These are phyloP conservation scores for Climacteris rufus DNA, from an alignment of 2,113 vertebrate genomes.

Conservation along the genomic window DNA sequence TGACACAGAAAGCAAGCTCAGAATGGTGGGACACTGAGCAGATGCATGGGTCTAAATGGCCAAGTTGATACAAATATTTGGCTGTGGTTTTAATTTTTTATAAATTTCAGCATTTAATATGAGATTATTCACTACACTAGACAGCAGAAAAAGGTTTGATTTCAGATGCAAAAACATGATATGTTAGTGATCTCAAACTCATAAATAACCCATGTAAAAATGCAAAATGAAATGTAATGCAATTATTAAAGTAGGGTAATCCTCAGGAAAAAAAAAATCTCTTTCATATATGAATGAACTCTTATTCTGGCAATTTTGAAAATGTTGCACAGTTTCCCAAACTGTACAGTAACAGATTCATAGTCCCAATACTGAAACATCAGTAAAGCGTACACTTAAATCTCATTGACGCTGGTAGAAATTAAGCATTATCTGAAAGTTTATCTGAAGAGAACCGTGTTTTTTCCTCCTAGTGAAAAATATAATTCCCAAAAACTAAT, in stretches of 20 bases:
- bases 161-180: not conserved
- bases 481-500: not conserved
- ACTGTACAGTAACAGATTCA: not conserved
- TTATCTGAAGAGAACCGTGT: not conserved
- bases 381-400: not conserved
- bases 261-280: not conserved
- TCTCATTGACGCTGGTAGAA: not conserved
- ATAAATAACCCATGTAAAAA: not conserved
- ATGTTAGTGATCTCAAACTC: not conserved
- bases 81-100: not conserved
- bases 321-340: not conserved
- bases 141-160: not conserved
- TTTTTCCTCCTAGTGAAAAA: not conserved
- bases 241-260: not conserved
- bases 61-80: not conserved
- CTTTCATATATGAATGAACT: not conserved
- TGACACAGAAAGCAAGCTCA: not conserved
- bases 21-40: not conserved
- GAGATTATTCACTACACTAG: not conserved
- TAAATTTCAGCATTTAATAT: not conserved
- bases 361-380: not conserved
- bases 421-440: not conserved
- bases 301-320: not conserved
- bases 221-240: not conserved
- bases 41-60: not conserved